Conservation (phyloP, 2,113 vertebrate genomes). For the Malurus elegans region DNA sequence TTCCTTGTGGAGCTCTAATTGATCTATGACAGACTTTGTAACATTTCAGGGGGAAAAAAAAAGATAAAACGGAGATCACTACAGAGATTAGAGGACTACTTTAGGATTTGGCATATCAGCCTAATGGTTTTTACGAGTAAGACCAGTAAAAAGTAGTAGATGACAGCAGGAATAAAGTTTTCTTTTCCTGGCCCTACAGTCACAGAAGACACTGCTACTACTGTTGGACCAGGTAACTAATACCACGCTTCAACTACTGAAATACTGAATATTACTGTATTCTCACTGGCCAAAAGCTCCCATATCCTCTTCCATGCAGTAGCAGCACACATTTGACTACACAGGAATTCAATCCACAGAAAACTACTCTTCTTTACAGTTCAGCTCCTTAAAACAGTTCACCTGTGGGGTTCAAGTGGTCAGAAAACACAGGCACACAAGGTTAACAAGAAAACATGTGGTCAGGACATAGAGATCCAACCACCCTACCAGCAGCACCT, state of each 20-base stretch:
- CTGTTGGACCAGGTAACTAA: background rate
- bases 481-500: fast-evolving
- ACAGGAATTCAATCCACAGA: background rate
- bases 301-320: background rate
- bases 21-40: background rate
- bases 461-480: background rate
- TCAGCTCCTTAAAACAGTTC: background rate
- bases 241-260: background rate
- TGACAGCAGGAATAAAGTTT: background rate
- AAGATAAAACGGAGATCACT: background rate
- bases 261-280: background rate
- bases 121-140: background rate
- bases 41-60: fast-evolving
- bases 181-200: background rate
- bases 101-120: background rate
- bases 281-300: background rate
- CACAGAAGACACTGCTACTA: background rate
- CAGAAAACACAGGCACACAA: background rate
- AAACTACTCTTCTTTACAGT: background rate
- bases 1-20: background rate
- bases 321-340: background rate
- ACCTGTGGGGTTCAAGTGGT: background rate
- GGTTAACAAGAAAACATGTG: fast-evolving
- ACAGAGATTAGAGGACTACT: background rate
- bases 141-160: background rate